Base-by-base conservation (phyloP, 1,140 invertebrate genomes). In the Drusus annulatus region DNA sequence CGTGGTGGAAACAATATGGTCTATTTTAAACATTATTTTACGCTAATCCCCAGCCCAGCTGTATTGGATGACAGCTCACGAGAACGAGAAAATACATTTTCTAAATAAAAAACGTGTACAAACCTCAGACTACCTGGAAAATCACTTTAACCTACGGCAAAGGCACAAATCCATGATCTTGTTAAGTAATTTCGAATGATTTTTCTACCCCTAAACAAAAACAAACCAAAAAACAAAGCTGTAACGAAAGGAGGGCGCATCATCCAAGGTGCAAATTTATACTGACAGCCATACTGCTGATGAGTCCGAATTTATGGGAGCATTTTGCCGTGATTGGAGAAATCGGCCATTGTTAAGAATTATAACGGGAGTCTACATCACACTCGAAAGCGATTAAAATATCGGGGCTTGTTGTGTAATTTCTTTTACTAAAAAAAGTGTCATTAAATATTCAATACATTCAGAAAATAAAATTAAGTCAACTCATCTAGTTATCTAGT, bases 251-350 rank as follows among this genome's bases (percentile, higher is more conserved):
- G 93, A 94, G 93, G 94, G 93, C 92, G 91, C 94, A 94, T 94
- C 90, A 90, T 93, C 90, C 90, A 92, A 93, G 90, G 90, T 92
- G 93, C 93, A 94, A 93, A 94, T 95, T 93, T 95, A 95, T 95
- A 95, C 94, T 95, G 94, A 93, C 94, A 94, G 93, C 94, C 93
- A 94, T 94, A 92, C 93, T 94, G 93, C 92, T 91, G 92, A 92
- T 91, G 92, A 93, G 92, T 91, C 92, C 92, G 92, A 93, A 92
- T 94, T 94, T 94, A 93, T 93, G 91, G 90, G 90, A 88, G 89
- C 89, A 90, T 91, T 90, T 90, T 83, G 75, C 85, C 88, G 88
- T 89, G 88, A 93, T 94, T 93, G 93, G 93, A 87, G 85, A 85
- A 86, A 77, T 84, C 73, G 36, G 69, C 76, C 51, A 74, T 75